These are phyloP conservation scores for Holacanthus passer DNA, from an alignment of 2,113 vertebrate genomes.

Conservation along the genomic window DNA sequence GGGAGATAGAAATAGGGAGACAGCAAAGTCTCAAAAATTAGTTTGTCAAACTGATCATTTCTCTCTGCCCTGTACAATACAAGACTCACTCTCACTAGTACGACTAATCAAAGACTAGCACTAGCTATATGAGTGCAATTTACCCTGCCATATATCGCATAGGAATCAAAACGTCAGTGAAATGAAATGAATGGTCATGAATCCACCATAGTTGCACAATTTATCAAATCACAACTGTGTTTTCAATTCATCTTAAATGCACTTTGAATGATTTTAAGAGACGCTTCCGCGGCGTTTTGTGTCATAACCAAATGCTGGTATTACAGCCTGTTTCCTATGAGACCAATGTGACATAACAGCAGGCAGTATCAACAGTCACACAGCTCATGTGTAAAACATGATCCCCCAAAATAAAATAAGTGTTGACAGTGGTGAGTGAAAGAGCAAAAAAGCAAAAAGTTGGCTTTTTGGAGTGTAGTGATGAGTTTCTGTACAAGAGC, in stretches of 20 bases:
- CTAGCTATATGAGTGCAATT: neutral
- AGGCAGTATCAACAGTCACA: conserved; percentile 4
- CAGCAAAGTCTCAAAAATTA: neutral
- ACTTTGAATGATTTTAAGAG: neutral
- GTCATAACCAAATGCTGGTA: neutral
- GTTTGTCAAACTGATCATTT: neutral
- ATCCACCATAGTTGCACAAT: neutral
- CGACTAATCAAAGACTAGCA: neutral
- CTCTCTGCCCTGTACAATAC: neutral
- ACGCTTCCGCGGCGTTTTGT: neutral
- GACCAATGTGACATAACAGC: conserved; percentile 1
- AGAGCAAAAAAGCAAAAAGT: conserved; percentile 1
- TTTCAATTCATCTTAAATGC: conserved; percentile 1
- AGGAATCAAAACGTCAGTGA: neutral
- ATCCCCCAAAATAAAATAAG: conserved; percentile 18
- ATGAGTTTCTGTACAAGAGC: neutral
- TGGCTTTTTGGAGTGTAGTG: neutral
- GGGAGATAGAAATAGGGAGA: neutral
- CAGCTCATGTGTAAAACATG: conserved; percentile 22
- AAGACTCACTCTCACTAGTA: neutral
- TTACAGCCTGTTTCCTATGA: conserved; percentile 7
- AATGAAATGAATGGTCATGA: neutral
- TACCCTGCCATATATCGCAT: conserved; percentile 7
- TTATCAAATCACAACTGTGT: neutral
- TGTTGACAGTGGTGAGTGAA: conserved; percentile 20